phyloP scores from a whole-genome alignment of 2,113 vertebrate species.

The Cyprinodon brontotheroides region DNA sequence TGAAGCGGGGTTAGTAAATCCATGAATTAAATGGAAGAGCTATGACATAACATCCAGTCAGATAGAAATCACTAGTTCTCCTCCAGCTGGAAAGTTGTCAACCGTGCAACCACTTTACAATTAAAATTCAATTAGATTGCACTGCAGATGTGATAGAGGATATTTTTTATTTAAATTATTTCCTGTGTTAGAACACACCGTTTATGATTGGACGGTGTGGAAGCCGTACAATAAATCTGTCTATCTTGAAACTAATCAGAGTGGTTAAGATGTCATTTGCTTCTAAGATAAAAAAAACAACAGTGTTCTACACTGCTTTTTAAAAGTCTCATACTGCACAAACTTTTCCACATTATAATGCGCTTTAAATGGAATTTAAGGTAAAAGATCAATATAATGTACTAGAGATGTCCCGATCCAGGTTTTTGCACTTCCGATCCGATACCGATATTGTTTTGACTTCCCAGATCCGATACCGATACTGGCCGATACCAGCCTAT shows the following conservation, averaged over 20 bases:
- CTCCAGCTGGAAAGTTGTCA: neutral
- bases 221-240: neutral
- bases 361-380: no score
- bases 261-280: neutral
- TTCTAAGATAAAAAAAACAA: neutral
- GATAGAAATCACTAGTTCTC: neutral
- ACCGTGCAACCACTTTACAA: neutral
- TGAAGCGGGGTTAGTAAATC: neutral
- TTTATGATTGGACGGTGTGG: neutral
- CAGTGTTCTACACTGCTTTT: neutral
- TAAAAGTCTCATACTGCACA: neutral
- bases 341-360: neutral
- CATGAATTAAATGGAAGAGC: conserved; percentile 9
- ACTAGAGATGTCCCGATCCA: no score
- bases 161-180: neutral
- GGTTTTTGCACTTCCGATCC: no score
- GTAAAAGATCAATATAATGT: no score
- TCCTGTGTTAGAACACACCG: no score
- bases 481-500: no score
- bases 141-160: neutral
- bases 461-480: no score
- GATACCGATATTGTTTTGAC: no score
- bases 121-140: neutral
- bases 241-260: neutral
- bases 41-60: neutral